These are phyloP conservation scores for Zaprionus camerounensis DNA, from an alignment of 1,140 invertebrate species.

Conservation along the genomic window DNA sequence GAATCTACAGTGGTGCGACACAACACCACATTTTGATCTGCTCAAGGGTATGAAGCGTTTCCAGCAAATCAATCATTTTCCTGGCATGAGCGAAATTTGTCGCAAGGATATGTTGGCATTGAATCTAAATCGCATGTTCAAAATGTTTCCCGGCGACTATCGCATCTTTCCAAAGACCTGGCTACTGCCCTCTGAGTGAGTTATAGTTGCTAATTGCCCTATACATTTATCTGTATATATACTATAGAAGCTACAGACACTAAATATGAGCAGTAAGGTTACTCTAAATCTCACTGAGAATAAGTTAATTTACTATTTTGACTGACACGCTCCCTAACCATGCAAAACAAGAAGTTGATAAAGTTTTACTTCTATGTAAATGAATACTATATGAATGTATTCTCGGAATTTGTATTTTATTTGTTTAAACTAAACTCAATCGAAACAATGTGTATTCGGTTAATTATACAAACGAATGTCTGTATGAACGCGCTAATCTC, in stretches of 20 bases:
- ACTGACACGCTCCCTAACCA: neutral
- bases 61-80: constrained; percentile 96
- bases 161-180: constrained; percentile 96
- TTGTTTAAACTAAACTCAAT: neutral
- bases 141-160: constrained; percentile 94
- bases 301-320: neutral
- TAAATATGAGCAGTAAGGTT: neutral
- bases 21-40: constrained; percentile 91
- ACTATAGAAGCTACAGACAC: neutral
- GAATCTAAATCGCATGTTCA: constrained; percentile 94
- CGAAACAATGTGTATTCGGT: too few relatives aligned
- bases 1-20: constrained; percentile 96
- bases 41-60: constrained; percentile 95
- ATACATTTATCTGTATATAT: neutral
- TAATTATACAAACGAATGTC: too few relatives aligned
- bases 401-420: neutral
- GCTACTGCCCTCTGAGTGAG: constrained; percentile 94
- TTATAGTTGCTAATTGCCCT: neutral
- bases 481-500: too few relatives aligned
- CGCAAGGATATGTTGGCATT: constrained; percentile 93
- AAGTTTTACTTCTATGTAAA: too few relatives aligned
- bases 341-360: neutral
- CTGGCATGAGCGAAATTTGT: constrained; percentile 95
- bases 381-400: too few relatives aligned
- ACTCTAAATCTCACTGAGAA: neutral